Percentiles rank a stretch among this genome's conserved stretches.
phyloP scores from a whole-genome alignment of 2,113 vertebrate species.

The Aphyosemion australe region DNA sequence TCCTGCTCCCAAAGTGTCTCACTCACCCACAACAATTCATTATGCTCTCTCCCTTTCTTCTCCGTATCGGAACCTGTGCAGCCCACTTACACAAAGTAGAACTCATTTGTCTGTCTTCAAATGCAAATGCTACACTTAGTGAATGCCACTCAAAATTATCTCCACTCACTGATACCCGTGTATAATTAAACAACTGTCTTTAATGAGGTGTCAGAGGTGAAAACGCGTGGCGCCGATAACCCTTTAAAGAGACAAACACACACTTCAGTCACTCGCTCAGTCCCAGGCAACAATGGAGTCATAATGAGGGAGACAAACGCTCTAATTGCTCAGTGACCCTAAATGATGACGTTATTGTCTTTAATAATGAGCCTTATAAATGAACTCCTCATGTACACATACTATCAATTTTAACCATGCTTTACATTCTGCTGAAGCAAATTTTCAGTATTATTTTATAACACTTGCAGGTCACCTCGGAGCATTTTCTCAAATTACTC shows the following conservation, averaged over 20 bases:
- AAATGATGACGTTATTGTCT: conserved; percentile 58
- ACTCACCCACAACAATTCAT: conserved; percentile 21
- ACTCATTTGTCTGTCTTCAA: conserved; percentile 60
- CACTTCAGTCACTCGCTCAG: conserved; percentile 38
- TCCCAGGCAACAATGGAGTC: conserved; percentile 58
- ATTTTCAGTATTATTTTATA: too few species aligned
- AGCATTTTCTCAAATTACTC: too few species aligned
- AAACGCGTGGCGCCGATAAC: conserved; percentile 53
- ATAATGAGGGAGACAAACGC: conserved; percentile 55
- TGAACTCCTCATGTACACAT: too few species aligned
- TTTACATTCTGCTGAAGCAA: too few species aligned
- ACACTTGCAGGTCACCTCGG: too few species aligned
- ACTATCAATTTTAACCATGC: too few species aligned
- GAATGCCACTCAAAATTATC: conserved; percentile 66
- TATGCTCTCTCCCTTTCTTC: conserved; percentile 15
- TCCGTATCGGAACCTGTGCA: conserved; percentile 27
- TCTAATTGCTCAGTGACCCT: conserved; percentile 44
- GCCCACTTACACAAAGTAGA: conserved; percentile 45
- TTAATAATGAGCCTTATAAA: conserved; percentile 41
- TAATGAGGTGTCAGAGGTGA: conserved; percentile 67
- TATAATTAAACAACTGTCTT: conserved; percentile 69
- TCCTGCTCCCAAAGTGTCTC: not conserved
- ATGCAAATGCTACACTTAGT: conserved; percentile 56
- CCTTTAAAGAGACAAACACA: conserved; percentile 37
- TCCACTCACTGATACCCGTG: conserved; percentile 45